phyloP scores from a whole-genome alignment of 2,113 vertebrate species.

The Zosterops pallidus region DNA sequence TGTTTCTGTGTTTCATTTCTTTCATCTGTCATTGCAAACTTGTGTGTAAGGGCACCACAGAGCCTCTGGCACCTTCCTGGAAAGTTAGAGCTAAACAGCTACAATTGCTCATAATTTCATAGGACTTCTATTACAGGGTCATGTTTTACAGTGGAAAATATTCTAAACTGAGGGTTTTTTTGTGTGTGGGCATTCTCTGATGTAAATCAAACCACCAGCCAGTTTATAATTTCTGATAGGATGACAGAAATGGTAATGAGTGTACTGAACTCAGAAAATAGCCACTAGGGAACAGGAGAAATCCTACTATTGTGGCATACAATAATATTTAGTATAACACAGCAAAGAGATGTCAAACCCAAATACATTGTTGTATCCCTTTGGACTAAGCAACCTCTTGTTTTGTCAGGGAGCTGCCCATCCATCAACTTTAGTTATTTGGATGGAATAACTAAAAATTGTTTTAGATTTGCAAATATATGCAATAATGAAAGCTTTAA shows the following conservation, averaged over 20 bases:
- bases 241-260: background rate
- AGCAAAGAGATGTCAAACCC: background rate
- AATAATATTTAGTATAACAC: background rate
- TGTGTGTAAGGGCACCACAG: background rate
- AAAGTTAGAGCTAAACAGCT: background rate
- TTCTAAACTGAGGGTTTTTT: background rate
- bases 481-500: background rate
- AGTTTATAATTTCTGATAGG: background rate
- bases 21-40: background rate
- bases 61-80: background rate
- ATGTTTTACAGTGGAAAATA: background rate
- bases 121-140: background rate
- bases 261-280: background rate
- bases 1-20: background rate
- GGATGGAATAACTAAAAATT: background rate
- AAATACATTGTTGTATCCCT: background rate
- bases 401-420: background rate
- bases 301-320: background rate
- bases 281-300: conserved; percentile 3
- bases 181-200: background rate
- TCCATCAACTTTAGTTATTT: background rate
- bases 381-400: background rate
- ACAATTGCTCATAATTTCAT: background rate
- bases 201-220: background rate
- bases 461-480: background rate